Conservation (phyloP, 2,113 vertebrate species). For the Atlantisia rogersi region DNA sequence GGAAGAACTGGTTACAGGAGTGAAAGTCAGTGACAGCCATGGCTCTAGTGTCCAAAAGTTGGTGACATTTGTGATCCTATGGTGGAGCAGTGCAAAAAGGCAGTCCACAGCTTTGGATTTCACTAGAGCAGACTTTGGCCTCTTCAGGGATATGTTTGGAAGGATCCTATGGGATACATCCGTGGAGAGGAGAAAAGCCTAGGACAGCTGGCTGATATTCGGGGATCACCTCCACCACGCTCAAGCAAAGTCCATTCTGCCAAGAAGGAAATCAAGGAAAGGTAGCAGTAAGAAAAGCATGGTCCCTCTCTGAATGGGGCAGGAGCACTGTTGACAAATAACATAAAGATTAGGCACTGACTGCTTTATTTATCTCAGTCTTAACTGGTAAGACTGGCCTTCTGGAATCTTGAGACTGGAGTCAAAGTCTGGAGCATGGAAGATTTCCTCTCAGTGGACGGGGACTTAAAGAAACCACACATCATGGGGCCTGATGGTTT, state of each 20-base stretch:
- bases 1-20: not conserved
- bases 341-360: not conserved
- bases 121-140: not conserved
- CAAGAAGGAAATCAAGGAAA: not conserved
- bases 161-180: not conserved
- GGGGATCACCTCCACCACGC: not conserved
- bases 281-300: not conserved
- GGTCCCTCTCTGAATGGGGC: not conserved
- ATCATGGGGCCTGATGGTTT: not conserved
- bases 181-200: not conserved
- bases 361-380: not conserved
- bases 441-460: not conserved
- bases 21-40: not conserved
- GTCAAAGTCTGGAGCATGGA: not conserved
- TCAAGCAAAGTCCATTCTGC: not conserved
- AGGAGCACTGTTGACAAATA: not conserved
- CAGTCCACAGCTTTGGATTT: not conserved
- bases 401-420: not conserved
- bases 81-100: not conserved
- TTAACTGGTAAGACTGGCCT: not conserved
- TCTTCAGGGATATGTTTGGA: not conserved
- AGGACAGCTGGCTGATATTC: not conserved
- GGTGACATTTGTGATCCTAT: not conserved
- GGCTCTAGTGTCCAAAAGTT: not conserved
- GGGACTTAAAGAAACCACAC: not conserved